Conservation (phyloP, 2,888 invertebrate species). For the Drosophila macrospina region DNA sequence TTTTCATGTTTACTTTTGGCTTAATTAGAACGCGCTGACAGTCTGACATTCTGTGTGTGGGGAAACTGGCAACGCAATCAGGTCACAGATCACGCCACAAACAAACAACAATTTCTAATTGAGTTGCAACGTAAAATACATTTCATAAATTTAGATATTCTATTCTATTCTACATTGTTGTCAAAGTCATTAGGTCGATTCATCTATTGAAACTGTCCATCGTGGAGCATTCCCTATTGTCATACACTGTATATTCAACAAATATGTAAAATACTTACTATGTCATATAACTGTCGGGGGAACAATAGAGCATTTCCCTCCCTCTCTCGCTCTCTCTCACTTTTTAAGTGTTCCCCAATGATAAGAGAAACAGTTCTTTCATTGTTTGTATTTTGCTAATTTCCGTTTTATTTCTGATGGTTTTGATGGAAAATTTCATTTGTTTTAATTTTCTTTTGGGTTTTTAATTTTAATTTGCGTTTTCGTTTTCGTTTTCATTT, state of each 20-base stretch:
- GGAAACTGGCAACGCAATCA: neutral
- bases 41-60: neutral
- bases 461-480: constrained; percentile 3
- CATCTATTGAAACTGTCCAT: neutral
- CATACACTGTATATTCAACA: neutral
- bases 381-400: constrained; percentile 9
- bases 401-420: constrained; percentile 19
- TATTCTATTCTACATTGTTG: no score
- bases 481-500: neutral
- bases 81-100: constrained; percentile 3
- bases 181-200: constrained; percentile 3
- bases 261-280: neutral
- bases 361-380: constrained; percentile 2
- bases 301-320: constrained; percentile 2
- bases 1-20: constrained; percentile 62
- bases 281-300: constrained; percentile 7
- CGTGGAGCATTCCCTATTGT: neutral
- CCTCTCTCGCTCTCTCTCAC: no score
- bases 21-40: constrained; percentile 57
- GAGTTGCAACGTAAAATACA: constrained; percentile 4
- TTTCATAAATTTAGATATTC: neutral
- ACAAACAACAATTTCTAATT: neutral
- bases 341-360: constrained; percentile 5
- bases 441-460: constrained; percentile 19
- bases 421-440: constrained; percentile 3